Conservation (phyloP, 2,113 vertebrate species). For the Melanostigma gelatinosum region DNA sequence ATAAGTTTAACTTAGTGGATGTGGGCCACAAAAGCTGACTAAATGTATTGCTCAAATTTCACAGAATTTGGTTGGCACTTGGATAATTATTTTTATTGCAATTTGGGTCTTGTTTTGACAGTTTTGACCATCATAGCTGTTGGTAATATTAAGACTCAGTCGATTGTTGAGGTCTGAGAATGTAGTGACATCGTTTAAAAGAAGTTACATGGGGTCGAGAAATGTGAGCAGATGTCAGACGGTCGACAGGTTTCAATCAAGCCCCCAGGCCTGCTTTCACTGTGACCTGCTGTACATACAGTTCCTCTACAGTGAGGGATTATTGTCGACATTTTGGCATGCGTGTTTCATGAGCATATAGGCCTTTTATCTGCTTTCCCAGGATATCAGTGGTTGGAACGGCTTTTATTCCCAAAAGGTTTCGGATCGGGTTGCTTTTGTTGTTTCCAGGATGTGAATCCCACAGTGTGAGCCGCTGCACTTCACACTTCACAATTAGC, state of each 20-base stretch:
- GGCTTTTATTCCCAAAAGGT: neutral
- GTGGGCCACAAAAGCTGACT: neutral
- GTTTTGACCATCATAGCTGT: neutral
- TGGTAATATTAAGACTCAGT: neutral
- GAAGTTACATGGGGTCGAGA: neutral
- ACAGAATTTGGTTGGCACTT: neutral
- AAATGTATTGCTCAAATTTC: neutral
- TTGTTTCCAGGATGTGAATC: conserved; percentile 7
- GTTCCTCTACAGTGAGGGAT: neutral
- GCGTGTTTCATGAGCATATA: neutral
- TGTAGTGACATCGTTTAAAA: neutral
- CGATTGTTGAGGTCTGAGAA: neutral
- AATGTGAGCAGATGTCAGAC: neutral
- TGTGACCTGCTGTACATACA: neutral
- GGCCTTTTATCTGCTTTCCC: neutral
- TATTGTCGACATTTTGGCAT: neutral
- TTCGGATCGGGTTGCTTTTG: neutral
- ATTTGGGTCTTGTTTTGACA: neutral
- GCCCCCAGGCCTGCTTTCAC: neutral
- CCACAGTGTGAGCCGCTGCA: neutral
- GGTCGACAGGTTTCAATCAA: neutral
- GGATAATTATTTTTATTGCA: neutral
- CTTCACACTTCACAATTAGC: conserved; percentile 4
- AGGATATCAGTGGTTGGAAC: neutral
- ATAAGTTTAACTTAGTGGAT: neutral